These are phyloP conservation scores for Leptura quadrifasciata DNA, from an alignment of 2,888 invertebrate genomes.

Conservation along the genomic window DNA sequence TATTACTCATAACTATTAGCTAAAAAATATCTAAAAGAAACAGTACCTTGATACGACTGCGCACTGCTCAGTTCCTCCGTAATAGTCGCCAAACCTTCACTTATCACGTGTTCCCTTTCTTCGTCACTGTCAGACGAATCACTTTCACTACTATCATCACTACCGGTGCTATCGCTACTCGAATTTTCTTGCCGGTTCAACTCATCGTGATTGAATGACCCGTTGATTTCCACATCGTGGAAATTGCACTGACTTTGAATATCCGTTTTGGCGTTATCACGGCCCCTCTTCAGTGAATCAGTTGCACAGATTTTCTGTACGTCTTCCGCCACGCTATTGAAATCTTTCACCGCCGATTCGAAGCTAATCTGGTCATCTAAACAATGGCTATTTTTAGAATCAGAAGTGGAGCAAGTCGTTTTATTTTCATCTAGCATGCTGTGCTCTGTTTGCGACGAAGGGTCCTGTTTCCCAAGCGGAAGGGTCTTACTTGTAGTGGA, in stretches of 20 bases:
- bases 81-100: constrained; percentile 71
- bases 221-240: constrained; percentile 37
- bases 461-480: constrained; percentile 8
- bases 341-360: constrained; percentile 70
- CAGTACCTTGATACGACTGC: constrained; percentile 61
- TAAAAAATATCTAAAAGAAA: neutral
- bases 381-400: constrained; percentile 63
- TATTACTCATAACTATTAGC: neutral
- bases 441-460: constrained; percentile 28
- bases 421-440: constrained; percentile 38
- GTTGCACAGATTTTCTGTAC: constrained; percentile 67
- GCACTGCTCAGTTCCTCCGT: constrained; percentile 71
- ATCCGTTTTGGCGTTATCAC: constrained; percentile 50
- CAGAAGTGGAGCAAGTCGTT: constrained; percentile 38
- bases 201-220: constrained; percentile 16
- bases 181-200: constrained; percentile 54
- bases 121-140: constrained; percentile 65
- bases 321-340: constrained; percentile 70
- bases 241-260: constrained; percentile 32
- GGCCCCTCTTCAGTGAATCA: constrained; percentile 56
- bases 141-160: constrained; percentile 56
- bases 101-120: constrained; percentile 66
- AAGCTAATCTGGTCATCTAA: constrained; percentile 67
- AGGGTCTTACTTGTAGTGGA: neutral
- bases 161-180: constrained; percentile 52